These are phyloP conservation scores for Cassiopea xamachana DNA, from an alignment of 30 jellyfish, hydroid and myxozoan genomes.

Conservation along the genomic window DNA sequence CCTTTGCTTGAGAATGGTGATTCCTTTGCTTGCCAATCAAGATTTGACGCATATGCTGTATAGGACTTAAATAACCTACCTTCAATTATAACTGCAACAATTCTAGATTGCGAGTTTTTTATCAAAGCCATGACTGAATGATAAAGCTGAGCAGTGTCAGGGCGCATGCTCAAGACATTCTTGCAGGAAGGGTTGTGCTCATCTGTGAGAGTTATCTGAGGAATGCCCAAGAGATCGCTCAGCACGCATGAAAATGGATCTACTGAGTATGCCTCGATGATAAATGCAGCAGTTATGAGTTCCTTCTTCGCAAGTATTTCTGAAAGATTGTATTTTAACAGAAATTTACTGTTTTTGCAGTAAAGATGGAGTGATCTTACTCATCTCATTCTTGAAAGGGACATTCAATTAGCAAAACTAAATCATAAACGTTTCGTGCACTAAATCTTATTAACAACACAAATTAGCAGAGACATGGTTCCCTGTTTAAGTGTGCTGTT, in stretches of 20 bases:
- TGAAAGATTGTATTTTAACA: background rate
- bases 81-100: constrained; percentile 81
- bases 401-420: too few relatives aligned
- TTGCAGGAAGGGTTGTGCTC: constrained; percentile 77
- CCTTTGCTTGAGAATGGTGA: too few relatives aligned
- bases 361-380: too few relatives aligned
- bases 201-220: constrained; percentile 78
- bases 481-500: too few relatives aligned
- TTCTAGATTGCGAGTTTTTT: constrained; percentile 62
- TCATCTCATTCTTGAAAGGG: too few relatives aligned
- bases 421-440: too few relatives aligned
- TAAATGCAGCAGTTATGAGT: constrained; percentile 68
- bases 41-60: too few relatives aligned
- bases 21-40: too few relatives aligned
- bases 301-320: constrained; percentile 41
- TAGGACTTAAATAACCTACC: constrained; percentile 6
- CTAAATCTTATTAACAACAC: too few relatives aligned
- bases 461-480: too few relatives aligned
- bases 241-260: constrained; percentile 80
- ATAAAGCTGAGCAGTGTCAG: constrained; percentile 72
- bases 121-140: constrained; percentile 75
- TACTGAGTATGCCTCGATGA: constrained; percentile 69
- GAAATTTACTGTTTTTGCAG: too few relatives aligned
- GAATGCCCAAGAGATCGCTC: constrained; percentile 82
- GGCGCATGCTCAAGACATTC: constrained; percentile 85